Evolutionary conservation across 2,888 invertebrate species (phyloP), one percentile per base, ranked within the genome.

Genomic region (Eremobia ochroleuca): DNA sequence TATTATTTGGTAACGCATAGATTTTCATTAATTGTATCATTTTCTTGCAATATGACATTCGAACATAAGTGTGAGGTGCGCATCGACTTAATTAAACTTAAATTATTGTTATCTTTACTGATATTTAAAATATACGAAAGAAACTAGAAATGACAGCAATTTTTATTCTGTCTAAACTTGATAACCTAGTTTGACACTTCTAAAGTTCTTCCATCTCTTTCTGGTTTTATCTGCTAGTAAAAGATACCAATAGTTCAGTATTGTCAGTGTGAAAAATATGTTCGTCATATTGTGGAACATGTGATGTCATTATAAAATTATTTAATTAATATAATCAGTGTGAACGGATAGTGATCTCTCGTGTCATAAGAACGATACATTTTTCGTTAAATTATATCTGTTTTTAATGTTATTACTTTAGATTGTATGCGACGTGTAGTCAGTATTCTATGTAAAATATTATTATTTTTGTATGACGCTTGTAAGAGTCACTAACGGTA

Each of bases 341-440:
- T 79, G 77, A 85, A 79, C 79, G 68, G 69, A 82, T 80, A 73
- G 89, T 91, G 91, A 92, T 92, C 91, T 91, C 89, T 86, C 75
- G 82, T 88, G 79, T 90, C 92, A 91, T 92, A 91, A 89, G 83
- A 85, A 87, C 72, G 85, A 84, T 88, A 81, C 79, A 77, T 90
- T 85, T 84, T 90, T 89, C 79, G 77, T 89, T 77, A 80, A 74
- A 83, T 76, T 85, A 88, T 87, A 81, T 87, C 86, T 92, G 91
- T 93, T 92, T 91, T 93, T 92, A 91, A 92, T 93, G 68, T 93
- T 93, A 93, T 93, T 81, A 73, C 85, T 79, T 79, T 90, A 89
- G 85, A 83, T 85, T 77, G 83, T 88, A 82, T 58, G 85, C 80
- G 78, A 82, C 77, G 75, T 87, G 86, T 85, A 89, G 87, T 83